Evolutionary conservation across 2,888 invertebrate genomes (phyloP).

Genomic region (Acronicta psi): DNA sequence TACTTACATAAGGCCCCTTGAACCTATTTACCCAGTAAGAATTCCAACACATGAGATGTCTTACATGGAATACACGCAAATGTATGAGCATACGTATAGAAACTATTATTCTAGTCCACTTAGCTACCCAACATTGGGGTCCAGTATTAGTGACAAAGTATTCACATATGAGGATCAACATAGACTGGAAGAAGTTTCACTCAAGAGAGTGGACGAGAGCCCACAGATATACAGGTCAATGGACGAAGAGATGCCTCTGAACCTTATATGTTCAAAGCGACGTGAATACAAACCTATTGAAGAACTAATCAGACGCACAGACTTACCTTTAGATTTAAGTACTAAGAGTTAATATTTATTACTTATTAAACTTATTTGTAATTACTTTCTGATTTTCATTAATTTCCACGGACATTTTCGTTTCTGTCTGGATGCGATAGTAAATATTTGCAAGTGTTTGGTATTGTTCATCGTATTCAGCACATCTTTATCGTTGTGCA

Average conservation of each 20-base stretch:
- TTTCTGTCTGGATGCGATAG: conserved; percentile 17
- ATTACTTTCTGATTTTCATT: conserved; percentile 29
- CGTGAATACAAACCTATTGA: conserved; percentile 77
- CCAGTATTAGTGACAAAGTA: conserved; percentile 73
- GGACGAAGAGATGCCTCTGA: conserved; percentile 80
- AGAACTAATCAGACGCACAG: conserved; percentile 80
- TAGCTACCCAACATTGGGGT: conserved; percentile 72
- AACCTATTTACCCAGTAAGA: conserved; percentile 75
- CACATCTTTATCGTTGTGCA: conserved; percentile 71
- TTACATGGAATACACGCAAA: conserved; percentile 80
- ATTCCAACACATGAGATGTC: conserved; percentile 81
- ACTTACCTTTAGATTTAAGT: conserved; percentile 90
- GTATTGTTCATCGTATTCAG: conserved; percentile 75
- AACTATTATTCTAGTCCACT: conserved; percentile 74
- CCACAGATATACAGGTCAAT: conserved; percentile 51
- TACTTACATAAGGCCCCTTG: conserved; percentile 71
- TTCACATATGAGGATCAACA: conserved; percentile 71
- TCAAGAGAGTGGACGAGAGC: conserved; percentile 53
- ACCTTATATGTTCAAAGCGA: conserved; percentile 79
- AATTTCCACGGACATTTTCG: conserved; percentile 14
- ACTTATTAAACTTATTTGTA: conserved; percentile 46
- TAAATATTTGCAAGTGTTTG: conserved; percentile 66
- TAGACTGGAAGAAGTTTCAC: conserved; percentile 61
- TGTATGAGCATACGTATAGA: conserved; percentile 83
- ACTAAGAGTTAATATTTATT: conserved; percentile 81